Base-by-base conservation (phyloP, 2,888 invertebrate species). In the Spatulosminthurus flaviceps region DNA sequence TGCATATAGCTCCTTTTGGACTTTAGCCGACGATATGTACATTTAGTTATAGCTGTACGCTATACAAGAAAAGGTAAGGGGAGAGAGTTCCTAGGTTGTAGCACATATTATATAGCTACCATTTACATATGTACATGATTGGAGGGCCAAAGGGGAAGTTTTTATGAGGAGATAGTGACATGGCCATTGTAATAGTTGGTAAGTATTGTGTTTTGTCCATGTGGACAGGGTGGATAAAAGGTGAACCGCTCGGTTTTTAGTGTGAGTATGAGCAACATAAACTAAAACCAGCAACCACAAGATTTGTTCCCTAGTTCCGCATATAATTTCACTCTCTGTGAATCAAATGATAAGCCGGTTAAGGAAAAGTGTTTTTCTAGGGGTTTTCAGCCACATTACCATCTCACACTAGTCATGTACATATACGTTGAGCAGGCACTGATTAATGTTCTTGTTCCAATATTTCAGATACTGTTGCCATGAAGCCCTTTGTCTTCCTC, bases 391-490 rank as follows among this genome's bases (percentile, higher is more conserved):
- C 24, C 21, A 64, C 26, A 64, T 64, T 24, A 64, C 9, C 64
- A 7, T 26, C 26, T n/a, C n/a, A n/a, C n/a, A n/a, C n/a, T 19
- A 21, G 24, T 22, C 24, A 61, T 7, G 24, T 64, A 64, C 64
- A 51, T 51, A 51, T 51, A 11, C 5, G 9, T 51, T 51, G 51
- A 9, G 64, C 26, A 51, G 73, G 22, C 73, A 41, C 60, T 78
- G 78, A 78, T 78, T 78, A 78, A 78, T 78, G 78, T 71, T 60
- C 42, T 60, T 78, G 16, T 71, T 61, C 61, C 22, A 26, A 74
- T 66, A 42, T 78, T 78, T 72, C 72, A 72, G 78, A 67, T 28
- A 71, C 22, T 60, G 28, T 42, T 66, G 24, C 42, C 28, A 66
- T 66, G 64, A 64, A 34, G 64, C 74, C 64, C 28, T 75, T 64